A percentile compares a stretch with the other conserved stretches of the same genome.
phyloP scores from a whole-genome alignment of 2,113 vertebrate genomes.

The Xenopus borealis region DNA sequence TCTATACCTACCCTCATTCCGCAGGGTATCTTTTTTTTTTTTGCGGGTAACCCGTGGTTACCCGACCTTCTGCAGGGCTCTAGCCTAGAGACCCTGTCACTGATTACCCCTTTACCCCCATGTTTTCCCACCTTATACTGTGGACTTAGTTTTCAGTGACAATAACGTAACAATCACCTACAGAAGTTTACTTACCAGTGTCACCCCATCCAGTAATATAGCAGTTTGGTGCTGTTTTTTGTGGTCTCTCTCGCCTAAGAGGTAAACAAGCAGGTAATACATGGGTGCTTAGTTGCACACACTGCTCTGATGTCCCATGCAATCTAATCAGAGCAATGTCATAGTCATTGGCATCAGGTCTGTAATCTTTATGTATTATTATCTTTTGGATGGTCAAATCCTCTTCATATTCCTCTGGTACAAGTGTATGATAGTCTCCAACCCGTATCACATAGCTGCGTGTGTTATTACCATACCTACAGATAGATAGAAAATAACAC shows the following conservation, averaged over 20 bases:
- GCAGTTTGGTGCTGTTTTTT: constrained; percentile 82
- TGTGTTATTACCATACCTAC: constrained; percentile 87
- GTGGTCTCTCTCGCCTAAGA: constrained; percentile 72
- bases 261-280: constrained; percentile 90
- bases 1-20: no score
- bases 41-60: no score
- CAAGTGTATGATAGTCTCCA: constrained; percentile 91
- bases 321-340: constrained; percentile 87
- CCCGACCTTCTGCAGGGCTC: no score
- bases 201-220: constrained; percentile 96
- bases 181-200: constrained; percentile 74
- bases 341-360: constrained; percentile 79
- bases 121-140: no score
- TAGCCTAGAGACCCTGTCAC: no score
- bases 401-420: constrained; percentile 89
- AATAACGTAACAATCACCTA: no score
- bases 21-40: no score
- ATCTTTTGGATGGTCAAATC: constrained; percentile 82
- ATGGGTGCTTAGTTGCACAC: constrained; percentile 74
- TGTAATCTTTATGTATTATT: constrained; percentile 77
- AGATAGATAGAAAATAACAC: background rate
- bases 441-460: constrained; percentile 83
- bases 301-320: constrained; percentile 68
- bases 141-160: no score
- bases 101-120: no score